phyloP scores from a whole-genome alignment of 2,888 invertebrate genomes.

The Eristalis arbustorum region DNA sequence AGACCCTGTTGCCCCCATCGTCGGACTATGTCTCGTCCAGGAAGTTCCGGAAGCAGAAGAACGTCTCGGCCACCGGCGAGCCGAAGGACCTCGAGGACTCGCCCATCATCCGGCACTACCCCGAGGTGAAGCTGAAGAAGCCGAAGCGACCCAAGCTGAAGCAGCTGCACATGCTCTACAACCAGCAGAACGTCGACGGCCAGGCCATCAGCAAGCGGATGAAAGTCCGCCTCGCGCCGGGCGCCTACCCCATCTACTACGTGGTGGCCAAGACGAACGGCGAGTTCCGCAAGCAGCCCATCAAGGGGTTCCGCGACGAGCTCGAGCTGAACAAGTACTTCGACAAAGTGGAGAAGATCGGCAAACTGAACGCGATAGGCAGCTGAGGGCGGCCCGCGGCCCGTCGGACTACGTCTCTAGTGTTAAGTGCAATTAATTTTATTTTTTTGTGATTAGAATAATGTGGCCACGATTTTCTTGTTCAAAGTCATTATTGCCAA shows the following conservation, averaged over 20 bases:
- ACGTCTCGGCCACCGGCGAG: background rate
- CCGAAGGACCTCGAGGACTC: constrained; percentile 57
- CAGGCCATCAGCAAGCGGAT: constrained; percentile 70
- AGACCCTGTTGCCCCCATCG: constrained; percentile 72
- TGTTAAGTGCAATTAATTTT: constrained; percentile 11
- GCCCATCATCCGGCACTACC: constrained; percentile 72
- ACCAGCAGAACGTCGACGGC: constrained; percentile 68
- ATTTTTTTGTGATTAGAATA: constrained; percentile 10
- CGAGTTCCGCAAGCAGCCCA: constrained; percentile 77
- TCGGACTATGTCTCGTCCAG: constrained; percentile 41
- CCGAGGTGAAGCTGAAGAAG: constrained; percentile 71
- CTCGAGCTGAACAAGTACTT: constrained; percentile 76
- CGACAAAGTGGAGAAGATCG: constrained; percentile 46
- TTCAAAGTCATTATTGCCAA: background rate
- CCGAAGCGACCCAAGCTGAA: constrained; percentile 74
- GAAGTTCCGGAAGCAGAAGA: constrained; percentile 34
- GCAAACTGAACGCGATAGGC: constrained; percentile 29
- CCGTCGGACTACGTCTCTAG: constrained; percentile 29
- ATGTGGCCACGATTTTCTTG: constrained; percentile 41
- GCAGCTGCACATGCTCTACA: constrained; percentile 75
- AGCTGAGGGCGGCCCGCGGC: constrained; percentile 53
- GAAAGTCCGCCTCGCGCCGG: constrained; percentile 76
- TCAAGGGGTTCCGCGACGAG: constrained; percentile 76
- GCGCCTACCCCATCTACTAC: constrained; percentile 78
- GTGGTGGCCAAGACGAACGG: constrained; percentile 77